phyloP scores from a whole-genome alignment of 2,113 vertebrate species.

The Peromyscus maniculatus region DNA sequence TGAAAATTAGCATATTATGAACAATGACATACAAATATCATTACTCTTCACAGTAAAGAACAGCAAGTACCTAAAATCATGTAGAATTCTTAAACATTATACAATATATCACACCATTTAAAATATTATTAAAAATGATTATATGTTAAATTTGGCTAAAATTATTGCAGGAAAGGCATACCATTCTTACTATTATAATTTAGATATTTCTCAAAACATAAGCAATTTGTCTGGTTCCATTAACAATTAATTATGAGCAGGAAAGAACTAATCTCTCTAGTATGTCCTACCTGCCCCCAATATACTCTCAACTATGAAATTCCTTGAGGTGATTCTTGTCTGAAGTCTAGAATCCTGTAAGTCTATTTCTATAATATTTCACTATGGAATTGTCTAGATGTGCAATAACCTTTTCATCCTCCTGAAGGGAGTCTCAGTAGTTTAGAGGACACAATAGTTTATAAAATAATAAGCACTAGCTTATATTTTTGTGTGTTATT shows the following conservation, averaged over 20 bases:
- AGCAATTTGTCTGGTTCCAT: background rate
- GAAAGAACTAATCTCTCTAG: background rate
- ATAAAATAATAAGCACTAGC: too few species aligned
- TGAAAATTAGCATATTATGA: background rate
- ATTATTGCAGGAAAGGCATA: background rate
- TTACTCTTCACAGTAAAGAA: background rate
- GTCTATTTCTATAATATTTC: too few species aligned
- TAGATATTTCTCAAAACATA: background rate
- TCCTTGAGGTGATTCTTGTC: background rate
- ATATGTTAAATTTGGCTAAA: background rate
- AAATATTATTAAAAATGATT: background rate
- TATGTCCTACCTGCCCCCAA: background rate
- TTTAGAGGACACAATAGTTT: background rate
- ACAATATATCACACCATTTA: background rate
- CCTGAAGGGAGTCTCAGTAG: background rate
- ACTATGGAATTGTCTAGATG: background rate
- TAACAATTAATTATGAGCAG: background rate
- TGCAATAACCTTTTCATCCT: background rate
- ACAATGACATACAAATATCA: background rate
- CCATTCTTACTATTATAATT: background rate
- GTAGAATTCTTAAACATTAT: background rate
- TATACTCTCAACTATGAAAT: background rate
- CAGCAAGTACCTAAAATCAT: background rate
- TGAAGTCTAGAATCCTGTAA: background rate
- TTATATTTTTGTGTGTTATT: background rate